Conservation (phyloP, 2,113 vertebrate species). For the Macaca fascicularis region DNA sequence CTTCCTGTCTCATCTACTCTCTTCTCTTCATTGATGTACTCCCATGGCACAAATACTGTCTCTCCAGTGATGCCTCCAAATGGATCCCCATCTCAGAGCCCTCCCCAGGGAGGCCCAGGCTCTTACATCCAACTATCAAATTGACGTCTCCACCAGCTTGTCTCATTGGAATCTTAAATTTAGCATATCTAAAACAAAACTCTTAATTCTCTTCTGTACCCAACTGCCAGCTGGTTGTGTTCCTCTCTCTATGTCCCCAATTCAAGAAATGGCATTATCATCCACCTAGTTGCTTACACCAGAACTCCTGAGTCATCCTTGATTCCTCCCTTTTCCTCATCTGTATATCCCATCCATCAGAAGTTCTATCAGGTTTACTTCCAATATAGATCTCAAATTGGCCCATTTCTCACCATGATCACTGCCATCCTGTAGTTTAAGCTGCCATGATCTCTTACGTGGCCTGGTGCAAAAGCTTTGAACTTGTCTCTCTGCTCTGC, state of each 20-base stretch:
- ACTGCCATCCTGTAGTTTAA: not conserved
- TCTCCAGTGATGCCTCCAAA: not conserved
- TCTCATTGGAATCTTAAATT: conserved; percentile 55
- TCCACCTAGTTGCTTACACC: conserved; percentile 13
- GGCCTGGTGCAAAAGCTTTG: not conserved
- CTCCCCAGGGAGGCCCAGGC: not conserved
- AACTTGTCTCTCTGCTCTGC: not conserved
- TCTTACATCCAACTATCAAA: conserved; percentile 1
- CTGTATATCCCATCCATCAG: not conserved
- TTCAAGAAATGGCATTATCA: conserved; percentile 51
- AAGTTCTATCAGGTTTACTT: not conserved
- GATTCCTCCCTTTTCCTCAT: not conserved
- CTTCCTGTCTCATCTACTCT: not conserved
- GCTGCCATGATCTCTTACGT: not conserved
- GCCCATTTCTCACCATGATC: not conserved
- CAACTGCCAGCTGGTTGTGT: conserved; percentile 50
- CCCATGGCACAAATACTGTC: not conserved
- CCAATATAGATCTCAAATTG: not conserved
- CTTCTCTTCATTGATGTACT: not conserved
- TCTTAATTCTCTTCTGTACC: conserved; percentile 48
- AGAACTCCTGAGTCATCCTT: conserved; percentile 57
- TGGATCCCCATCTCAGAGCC: not conserved
- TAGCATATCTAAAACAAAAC: conserved; percentile 63
- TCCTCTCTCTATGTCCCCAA: conserved; percentile 35
- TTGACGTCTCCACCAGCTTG: conserved; percentile 14